These are phyloP conservation scores for Lypha dubia DNA, from an alignment of 2,888 invertebrate species.

Conservation along the genomic window DNA sequence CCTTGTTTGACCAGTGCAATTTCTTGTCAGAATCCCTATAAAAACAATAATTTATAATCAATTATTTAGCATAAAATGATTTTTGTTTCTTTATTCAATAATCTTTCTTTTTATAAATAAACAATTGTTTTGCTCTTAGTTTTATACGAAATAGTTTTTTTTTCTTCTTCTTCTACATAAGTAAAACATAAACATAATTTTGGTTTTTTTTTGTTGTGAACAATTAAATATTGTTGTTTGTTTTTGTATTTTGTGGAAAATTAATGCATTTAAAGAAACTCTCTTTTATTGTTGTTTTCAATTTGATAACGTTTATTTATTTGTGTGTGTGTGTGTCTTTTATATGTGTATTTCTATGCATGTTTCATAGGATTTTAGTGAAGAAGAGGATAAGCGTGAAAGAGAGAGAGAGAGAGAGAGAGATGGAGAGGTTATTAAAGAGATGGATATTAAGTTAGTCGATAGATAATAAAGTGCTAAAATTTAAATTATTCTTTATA, in stretches of 20 bases:
- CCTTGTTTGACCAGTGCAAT: too few relatives aligned
- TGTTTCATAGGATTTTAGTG: neutral
- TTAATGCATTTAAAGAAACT: constrained; percentile 57
- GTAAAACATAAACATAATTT: constrained; percentile 37
- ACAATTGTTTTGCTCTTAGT: constrained; percentile 64
- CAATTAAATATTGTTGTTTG: constrained; percentile 46
- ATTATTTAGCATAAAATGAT: constrained; percentile 73
- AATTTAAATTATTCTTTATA: neutral
- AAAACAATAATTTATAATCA: constrained; percentile 32
- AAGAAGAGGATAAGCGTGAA: too few relatives aligned
- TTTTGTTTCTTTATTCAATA: constrained; percentile 69
- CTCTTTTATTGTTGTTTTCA: constrained; percentile 6
- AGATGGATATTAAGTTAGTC: neutral
- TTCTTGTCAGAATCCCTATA: neutral
- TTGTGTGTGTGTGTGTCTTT: neutral
- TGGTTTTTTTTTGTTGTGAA: constrained; percentile 16
- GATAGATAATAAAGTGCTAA: neutral
- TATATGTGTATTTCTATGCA: neutral
- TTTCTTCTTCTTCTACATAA: constrained; percentile 16
- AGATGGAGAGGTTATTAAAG: neutral
- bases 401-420: neutral
- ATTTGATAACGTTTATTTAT: constrained; percentile 29
- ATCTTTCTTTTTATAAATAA: constrained; percentile 69
- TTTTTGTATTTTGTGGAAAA: constrained; percentile 20
- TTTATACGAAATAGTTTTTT: constrained; percentile 53